Percentiles rank a stretch among this genome's conserved stretches.
Evolutionary conservation across 2,888 invertebrate genomes (phyloP).

Genomic region (Mylabris sibirica): DNA sequence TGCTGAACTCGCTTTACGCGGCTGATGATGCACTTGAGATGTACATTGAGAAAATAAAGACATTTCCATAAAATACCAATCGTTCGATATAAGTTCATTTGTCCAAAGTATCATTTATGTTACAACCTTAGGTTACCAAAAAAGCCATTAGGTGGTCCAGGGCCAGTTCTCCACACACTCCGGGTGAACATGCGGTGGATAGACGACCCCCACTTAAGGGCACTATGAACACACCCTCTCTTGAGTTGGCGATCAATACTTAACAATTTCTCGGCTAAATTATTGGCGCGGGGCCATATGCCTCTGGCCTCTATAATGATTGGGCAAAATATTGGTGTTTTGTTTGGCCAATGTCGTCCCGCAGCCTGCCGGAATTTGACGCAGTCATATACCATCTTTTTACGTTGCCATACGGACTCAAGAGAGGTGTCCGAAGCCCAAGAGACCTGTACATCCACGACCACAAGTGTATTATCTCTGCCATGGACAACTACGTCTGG

Average conservation of each 20-base stretch:
- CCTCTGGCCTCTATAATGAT: slow-evolving; percentile 14
- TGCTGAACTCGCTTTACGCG: too few relatives aligned
- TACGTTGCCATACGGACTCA: slow-evolving; percentile 28
- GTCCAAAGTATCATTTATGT: too few relatives aligned
- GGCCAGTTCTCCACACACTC: slow-evolving; percentile 20
- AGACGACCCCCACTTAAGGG: slow-evolving; percentile 33
- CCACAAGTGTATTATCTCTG: background rate
- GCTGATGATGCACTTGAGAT: too few relatives aligned
- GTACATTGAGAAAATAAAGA: too few relatives aligned
- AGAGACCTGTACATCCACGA: slow-evolving; percentile 20
- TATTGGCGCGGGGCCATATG: background rate
- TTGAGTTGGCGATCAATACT: background rate
- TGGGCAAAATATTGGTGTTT: slow-evolving; percentile 27
- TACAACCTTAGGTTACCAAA: too few relatives aligned
- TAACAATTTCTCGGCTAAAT: background rate
- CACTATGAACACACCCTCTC: too few relatives aligned
- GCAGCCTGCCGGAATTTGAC: slow-evolving; percentile 36
- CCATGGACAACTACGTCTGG: slow-evolving; percentile 33
- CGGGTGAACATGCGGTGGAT: slow-evolving; percentile 32
- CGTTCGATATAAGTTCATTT: too few relatives aligned
- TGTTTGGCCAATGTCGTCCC: slow-evolving; percentile 26
- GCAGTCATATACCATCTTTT: slow-evolving; percentile 35
- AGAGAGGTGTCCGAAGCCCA: slow-evolving; percentile 32
- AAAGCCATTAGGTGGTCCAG: too few relatives aligned
- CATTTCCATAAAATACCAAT: too few relatives aligned